Base-by-base conservation (phyloP, 2,113 vertebrate species). In the Zosterops borbonicus region DNA sequence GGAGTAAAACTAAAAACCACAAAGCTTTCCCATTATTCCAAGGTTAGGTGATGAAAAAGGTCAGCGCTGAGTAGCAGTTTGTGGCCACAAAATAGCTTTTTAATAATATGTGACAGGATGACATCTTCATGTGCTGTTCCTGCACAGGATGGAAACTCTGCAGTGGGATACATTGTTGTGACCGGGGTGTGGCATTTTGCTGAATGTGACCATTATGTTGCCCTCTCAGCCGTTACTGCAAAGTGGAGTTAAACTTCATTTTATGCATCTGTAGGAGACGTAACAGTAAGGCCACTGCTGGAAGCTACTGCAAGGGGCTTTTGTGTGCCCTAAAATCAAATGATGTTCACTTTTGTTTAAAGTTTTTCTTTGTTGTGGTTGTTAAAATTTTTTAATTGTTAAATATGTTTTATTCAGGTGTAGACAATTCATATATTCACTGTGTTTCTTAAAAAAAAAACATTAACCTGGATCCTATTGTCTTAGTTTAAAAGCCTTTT, bases 11-110 rank as follows among this genome's bases (percentile, higher is more conserved):
- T 98, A 96, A 97, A 97, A 97, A 97, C 97, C 98, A 98, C 98
- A 98, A 99, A 99, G 98, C 98, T 98, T 99, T 98, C 97, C 98
- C 97, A 96, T 98, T 99, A 98, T 98, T 98, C 98, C 98, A 96
- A 97, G 97, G 97, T 98, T 98, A 98, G 80, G 1, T 47, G 89
- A 95, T 91, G 77, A 92, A 94, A 91, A 93, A 86, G 64, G 88
- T 83, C 91, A 96, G 78, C 9, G 19, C 81, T 69, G 67, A 75
- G 60, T 85, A 89, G 94, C 80, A 75, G 75, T 62, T 91, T 96
- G 89, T 87, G 94, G 93, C 97, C 97, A 96, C 83, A 62, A 81
- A 95, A 96, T 98, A 98, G 97, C 97, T 98, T 98, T 95, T 97
- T 96, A 98, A 97, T 98, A 97, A 96, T 96, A 96, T 83, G 49